A percentile compares a stretch with the other conserved stretches of the same genome.
Conservation (phyloP, 2,888 invertebrate genomes). For the Saturnia japonica region DNA sequence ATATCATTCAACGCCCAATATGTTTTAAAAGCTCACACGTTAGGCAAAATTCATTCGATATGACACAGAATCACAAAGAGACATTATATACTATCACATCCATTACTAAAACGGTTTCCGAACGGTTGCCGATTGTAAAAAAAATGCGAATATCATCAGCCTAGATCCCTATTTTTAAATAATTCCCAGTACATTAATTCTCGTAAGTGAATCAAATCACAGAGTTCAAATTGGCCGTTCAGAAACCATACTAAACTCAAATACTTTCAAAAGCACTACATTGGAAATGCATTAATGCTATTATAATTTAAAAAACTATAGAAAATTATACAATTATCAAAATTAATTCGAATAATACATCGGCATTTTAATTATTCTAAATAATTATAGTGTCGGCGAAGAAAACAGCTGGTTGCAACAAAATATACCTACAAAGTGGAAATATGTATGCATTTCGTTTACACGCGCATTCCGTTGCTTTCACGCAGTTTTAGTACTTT, state of each 20-base stretch:
- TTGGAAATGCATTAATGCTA: background rate
- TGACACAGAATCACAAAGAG: slow-evolving; percentile 48
- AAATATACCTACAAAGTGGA: no score
- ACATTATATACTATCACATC: slow-evolving; percentile 29
- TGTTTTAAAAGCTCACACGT: slow-evolving; percentile 22
- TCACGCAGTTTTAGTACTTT: background rate
- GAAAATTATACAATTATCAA: background rate
- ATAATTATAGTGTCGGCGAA: background rate
- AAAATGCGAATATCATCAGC: no score
- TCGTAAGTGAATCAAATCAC: no score
- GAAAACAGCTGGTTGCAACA: background rate
- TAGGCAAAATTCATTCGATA: slow-evolving; percentile 40
- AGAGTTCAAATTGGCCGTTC: no score
- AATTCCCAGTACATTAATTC: background rate
- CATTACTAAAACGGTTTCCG: background rate
- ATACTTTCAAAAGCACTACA: background rate
- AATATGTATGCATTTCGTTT: no score
- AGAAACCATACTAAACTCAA: background rate
- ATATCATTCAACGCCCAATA: slow-evolving; percentile 12
- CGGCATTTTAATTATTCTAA: background rate
- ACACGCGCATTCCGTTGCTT: no score
- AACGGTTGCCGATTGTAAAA: background rate
- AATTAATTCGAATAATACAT: background rate
- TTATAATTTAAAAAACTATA: background rate
- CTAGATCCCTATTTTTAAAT: background rate